These are phyloP conservation scores for Chiroxiphia lanceolata DNA, from an alignment of 2,797 vertebrate species.

Conservation along the genomic window DNA sequence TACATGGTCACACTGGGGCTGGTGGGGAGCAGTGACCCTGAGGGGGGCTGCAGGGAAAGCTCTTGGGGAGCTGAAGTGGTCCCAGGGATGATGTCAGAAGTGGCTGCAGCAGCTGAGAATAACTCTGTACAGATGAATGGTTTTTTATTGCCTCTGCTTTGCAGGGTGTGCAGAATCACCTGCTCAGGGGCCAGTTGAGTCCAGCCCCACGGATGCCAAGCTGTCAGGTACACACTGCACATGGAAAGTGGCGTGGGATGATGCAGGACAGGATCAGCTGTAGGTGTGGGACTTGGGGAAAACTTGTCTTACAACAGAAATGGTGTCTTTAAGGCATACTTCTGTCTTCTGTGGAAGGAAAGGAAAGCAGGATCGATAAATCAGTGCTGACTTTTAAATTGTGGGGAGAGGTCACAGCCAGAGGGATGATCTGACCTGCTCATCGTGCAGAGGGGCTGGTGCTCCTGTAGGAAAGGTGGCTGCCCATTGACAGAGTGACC, in stretches of 20 bases:
- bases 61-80: not conserved
- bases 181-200: not conserved
- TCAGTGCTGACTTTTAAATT: not conserved
- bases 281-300: not conserved
- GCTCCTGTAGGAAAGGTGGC: not conserved
- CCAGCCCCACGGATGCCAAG: rapidly evolving
- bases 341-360: not conserved
- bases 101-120: rapidly evolving
- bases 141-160: not conserved
- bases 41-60: not conserved
- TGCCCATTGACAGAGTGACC: not conserved
- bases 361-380: not conserved
- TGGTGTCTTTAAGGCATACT: not conserved
- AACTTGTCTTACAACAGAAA: not conserved
- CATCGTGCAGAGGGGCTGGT: not conserved
- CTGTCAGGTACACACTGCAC: rapidly evolving
- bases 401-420: not conserved
- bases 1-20: not conserved
- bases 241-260: rapidly evolving
- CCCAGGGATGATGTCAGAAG: rapidly evolving
- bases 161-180: not conserved
- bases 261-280: not conserved
- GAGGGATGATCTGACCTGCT: not conserved
- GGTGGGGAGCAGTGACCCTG: rapidly evolving
- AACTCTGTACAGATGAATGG: not conserved